Conservation (phyloP, 2,888 invertebrate genomes). For the Lasioglossum vierecki region DNA sequence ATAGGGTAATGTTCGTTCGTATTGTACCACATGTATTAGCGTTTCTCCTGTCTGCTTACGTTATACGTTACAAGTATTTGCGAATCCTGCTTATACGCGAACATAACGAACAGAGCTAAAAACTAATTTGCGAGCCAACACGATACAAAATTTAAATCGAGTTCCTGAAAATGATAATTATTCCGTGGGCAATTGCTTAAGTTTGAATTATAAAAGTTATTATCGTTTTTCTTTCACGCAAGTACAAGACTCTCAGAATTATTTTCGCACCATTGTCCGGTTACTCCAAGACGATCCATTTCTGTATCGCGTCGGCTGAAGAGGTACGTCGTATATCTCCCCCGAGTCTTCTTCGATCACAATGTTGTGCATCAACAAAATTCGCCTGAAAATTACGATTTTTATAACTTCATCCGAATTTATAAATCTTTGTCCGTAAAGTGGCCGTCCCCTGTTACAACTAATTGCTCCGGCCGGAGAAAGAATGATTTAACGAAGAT, state of each 20-base stretch:
- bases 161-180: background rate
- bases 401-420: background rate
- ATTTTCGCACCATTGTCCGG: conserved; percentile 81
- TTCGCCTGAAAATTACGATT: conserved; percentile 71
- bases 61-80: background rate
- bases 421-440: no score
- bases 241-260: background rate
- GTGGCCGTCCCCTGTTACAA: no score
- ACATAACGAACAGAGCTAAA: background rate
- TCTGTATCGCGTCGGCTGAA: conserved; percentile 77
- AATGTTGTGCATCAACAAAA: conserved; percentile 80
- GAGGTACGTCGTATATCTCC: conserved; percentile 78
- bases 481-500: background rate
- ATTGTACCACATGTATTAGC: no score
- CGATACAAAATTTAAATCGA: background rate
- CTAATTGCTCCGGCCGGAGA: background rate
- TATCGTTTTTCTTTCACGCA: background rate
- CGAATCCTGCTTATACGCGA: background rate
- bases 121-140: background rate
- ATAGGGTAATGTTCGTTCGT: background rate
- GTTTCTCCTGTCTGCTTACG: no score
- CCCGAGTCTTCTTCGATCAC: conserved; percentile 78
- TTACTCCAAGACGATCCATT: conserved; percentile 78
- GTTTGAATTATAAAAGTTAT: background rate
- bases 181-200: background rate